Evolutionary conservation across 2,797 vertebrate genomes (phyloP), one percentile per base, ranked within the genome.

Genomic region (Thalassophryne amazonica): DNA sequence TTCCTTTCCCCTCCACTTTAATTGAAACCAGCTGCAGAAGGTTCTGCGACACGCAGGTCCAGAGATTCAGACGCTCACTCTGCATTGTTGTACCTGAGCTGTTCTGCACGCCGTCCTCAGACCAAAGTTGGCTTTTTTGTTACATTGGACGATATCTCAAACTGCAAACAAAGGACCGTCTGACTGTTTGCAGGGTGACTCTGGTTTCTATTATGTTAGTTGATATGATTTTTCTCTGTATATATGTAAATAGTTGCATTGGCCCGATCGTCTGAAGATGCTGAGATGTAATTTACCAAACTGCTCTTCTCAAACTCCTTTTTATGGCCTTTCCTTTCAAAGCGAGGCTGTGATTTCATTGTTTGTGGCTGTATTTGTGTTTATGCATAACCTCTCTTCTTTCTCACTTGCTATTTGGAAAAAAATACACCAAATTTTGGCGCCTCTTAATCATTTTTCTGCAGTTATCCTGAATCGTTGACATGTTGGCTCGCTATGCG

Each of bases 1-100:
- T 65, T 68, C 72, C 70, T 67, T 58, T 51, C 64, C 54, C 35
- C 53, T 56, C 74, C 63, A 25, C 56, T 69, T 54, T 89, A 88
- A 90, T 83, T 80, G 78, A 81, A 87, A 83, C 24, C 88, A 89
- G 70, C 81, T 87, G 87, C 60, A 11, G 66, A 61, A 42, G 62
- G 67, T 80, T 87, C 77, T 77, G 83, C 37, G 37, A 39, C 46
- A 71, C 53, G 51, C 22, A 6, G 55, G 51, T 64, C 43, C 23
- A 57, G 60, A 87, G 86, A 85, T 76, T 78, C 49, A 59, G 56
- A 38, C 62, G 54, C 60, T 49, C 10, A 38, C 41, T 68, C 11
- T 12, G 28, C 36, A 37, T 60, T 23, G 45, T 53, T 38, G 53
- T 70, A 86, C 83, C 81, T 81, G 73, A 73, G 64, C 51, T 40